phyloP scores from a whole-genome alignment of 1,140 invertebrate genomes.

The Bradynema listronoti region DNA sequence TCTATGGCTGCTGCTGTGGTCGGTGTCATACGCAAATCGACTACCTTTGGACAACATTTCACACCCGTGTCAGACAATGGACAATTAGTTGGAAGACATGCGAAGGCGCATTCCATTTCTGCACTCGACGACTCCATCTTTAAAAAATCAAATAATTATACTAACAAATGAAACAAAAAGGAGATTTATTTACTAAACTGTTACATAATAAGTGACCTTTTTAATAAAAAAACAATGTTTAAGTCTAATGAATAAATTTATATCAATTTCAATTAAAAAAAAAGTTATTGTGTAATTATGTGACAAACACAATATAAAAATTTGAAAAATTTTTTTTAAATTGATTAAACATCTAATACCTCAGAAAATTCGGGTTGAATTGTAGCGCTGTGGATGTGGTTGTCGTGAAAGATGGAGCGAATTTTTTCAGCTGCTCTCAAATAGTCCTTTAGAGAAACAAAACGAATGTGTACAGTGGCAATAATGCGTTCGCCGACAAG shows the following conservation, averaged over 20 bases:
- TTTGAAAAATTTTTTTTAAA: no score
- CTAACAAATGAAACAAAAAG: background rate
- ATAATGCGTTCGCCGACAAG: conserved; percentile 60
- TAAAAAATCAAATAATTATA: conserved; percentile 6
- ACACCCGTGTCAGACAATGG: conserved; percentile 6
- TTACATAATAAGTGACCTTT: background rate
- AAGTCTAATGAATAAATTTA: background rate
- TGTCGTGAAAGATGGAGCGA: conserved; percentile 63
- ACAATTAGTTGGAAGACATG: conserved; percentile 35
- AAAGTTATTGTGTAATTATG: background rate
- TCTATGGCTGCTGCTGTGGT: no score
- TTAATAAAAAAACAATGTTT: background rate
- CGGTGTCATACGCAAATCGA: no score
- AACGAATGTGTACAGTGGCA: conserved; percentile 64
- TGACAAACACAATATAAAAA: no score
- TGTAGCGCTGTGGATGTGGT: conserved; percentile 64
- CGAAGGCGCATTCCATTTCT: conserved; percentile 25
- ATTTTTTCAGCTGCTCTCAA: conserved; percentile 61
- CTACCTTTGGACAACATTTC: no score
- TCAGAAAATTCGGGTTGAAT: conserved; percentile 62
- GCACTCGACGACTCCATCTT: conserved; percentile 24
- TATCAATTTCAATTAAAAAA: background rate
- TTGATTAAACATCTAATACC: conserved; percentile 13
- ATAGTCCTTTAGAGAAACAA: conserved; percentile 62
- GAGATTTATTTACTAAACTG: background rate